Evolutionary conservation across 2,113 vertebrate genomes (phyloP), one percentile per base, ranked within the genome.

Genomic region (Leucoraja erinaceus): DNA sequence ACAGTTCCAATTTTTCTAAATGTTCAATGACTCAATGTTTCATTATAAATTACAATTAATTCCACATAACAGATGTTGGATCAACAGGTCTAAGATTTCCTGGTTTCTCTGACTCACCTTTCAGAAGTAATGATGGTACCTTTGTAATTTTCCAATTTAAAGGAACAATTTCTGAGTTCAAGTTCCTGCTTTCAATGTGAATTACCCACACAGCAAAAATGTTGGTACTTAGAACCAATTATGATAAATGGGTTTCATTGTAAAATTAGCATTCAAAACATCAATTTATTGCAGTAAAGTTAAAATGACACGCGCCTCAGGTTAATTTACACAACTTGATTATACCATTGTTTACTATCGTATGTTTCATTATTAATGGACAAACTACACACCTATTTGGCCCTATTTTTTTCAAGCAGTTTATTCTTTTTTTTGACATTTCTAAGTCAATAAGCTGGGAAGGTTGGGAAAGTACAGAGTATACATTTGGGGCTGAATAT

Each of bases 21-120:
- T 81, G 78, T 54, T 81, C 83, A 86, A 28, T 86, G 56, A 31
- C 56, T 63, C 56, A n/a, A 1, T 14, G 4, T 28, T 86, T 86
- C n/a, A 86, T 61, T 86, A 86, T 61, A 86, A 59, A 63, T 86
- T 86, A 4, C 83, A 86, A n/a, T 86, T 61, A n/a, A 25, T 63
- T 61, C 28, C 56, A 10, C 56, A 86, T 59, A 61, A 86, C 59
- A 63, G 56, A 61, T 63, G 56, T 86, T 86, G n/a, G 56, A 86
- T 59, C 61, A 63, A 86, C 59, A 16, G 25, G 56, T 86, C 56
- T 31, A 86, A 28, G 56, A 84, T 59, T 84, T 59, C 20, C 54
- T 59, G 33, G 59, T 86, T 86, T 86, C 83, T 86, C 56, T 16
- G 28, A 59, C 22, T n/a, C 56, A 86, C 56, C 83, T 61, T 63